These are phyloP conservation scores for Morelia viridis DNA, from an alignment of 2,797 vertebrate genomes.

Conservation along the genomic window DNA sequence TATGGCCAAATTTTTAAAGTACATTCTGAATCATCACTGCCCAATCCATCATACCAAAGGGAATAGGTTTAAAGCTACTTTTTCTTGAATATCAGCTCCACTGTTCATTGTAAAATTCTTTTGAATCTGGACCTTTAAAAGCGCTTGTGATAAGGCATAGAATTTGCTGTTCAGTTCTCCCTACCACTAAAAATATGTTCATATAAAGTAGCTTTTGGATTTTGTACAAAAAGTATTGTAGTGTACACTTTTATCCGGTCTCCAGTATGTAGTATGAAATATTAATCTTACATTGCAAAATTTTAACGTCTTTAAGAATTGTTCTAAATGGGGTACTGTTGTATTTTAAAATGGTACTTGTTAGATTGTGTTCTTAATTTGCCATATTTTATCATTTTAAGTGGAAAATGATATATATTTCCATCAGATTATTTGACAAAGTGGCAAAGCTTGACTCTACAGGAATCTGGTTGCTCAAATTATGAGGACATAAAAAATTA, in stretches of 20 bases:
- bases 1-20: neutral
- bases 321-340: neutral
- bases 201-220: neutral
- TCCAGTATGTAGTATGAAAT: neutral
- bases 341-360: conserved; percentile 31
- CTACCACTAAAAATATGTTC: neutral
- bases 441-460: conserved; percentile 12
- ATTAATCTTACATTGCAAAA: neutral
- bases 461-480: conserved; percentile 7
- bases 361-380: conserved; percentile 44
- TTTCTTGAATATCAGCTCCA: neutral
- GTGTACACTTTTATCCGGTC: neutral
- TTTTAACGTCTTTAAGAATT: neutral
- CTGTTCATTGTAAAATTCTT: neutral
- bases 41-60: neutral
- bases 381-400: conserved; percentile 26
- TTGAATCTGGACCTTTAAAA: neutral
- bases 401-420: conserved; percentile 33
- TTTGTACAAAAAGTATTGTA: neutral
- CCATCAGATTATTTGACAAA: conserved; percentile 17
- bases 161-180: neutral
- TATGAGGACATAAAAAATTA: conserved; percentile 7
- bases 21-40: neutral
- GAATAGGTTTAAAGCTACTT: neutral
- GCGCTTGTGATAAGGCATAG: neutral